phyloP scores from a whole-genome alignment of 2,797 vertebrate genomes.

The Podarcis siculus region DNA sequence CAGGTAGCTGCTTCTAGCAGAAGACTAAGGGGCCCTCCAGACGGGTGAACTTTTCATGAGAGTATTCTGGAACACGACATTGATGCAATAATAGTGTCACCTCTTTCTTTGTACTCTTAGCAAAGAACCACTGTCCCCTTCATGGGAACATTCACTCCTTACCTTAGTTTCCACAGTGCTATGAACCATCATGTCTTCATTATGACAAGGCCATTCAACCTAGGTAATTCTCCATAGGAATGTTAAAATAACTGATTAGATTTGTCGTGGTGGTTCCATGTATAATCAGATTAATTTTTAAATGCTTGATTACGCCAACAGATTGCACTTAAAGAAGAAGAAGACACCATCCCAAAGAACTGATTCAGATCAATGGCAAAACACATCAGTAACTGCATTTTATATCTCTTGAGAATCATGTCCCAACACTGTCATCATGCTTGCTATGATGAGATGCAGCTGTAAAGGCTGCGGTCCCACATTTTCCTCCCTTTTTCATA shows the following conservation, averaged over 20 bases:
- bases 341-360: neutral
- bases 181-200: neutral
- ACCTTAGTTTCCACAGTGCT: neutral
- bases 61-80: neutral
- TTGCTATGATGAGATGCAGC: neutral
- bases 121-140: neutral
- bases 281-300: constrained; percentile 32
- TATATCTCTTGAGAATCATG: neutral
- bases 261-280: constrained; percentile 7
- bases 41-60: neutral
- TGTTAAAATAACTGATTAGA: constrained; percentile 23
- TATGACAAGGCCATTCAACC: neutral
- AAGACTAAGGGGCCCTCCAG: neutral
- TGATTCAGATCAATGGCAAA: constrained; percentile 10
- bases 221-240: constrained; percentile 1
- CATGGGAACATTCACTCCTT: neutral
- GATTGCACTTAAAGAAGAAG: neutral
- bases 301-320: constrained; percentile 3
- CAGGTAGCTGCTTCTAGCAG: neutral
- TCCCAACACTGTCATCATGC: neutral
- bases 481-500: no score
- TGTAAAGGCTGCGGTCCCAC: neutral
- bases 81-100: no score
- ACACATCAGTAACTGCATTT: neutral
- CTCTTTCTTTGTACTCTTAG: neutral